Conservation (phyloP, 2,113 vertebrate genomes). For the Tinamus guttatus region DNA sequence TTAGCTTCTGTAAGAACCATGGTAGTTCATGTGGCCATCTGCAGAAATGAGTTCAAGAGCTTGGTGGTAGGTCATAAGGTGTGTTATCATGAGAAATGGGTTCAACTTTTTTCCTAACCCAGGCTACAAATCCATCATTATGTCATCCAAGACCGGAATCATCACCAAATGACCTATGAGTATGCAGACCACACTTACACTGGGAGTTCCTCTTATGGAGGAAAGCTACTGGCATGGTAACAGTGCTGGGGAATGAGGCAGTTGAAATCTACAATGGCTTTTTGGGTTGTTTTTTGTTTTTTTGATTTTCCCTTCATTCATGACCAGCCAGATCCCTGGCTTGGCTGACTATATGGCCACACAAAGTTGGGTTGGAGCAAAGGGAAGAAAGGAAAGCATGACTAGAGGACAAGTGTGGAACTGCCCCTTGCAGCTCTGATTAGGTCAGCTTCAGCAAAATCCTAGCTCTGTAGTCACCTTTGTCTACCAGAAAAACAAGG, state of each 20-base stretch:
- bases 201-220: neutral
- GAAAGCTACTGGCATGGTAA: accelerated
- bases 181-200: neutral
- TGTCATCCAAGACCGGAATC: neutral
- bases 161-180: neutral
- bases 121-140: neutral
- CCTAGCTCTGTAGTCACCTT: neutral
- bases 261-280: neutral
- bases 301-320: neutral
- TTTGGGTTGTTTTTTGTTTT: neutral
- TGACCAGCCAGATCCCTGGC: neutral
- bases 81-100: neutral
- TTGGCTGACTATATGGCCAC: neutral
- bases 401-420: accelerated
- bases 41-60: neutral
- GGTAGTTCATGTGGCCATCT: neutral
- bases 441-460: neutral
- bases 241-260: neutral
- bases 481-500: neutral
- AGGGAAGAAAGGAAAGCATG: neutral
- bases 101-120: neutral
- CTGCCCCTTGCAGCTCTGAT: neutral
- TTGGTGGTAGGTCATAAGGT: neutral
- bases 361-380: accelerated
- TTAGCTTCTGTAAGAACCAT: neutral